Conservation (phyloP, 1,140 invertebrate genomes). For the Dendroctonus ponderosae region DNA sequence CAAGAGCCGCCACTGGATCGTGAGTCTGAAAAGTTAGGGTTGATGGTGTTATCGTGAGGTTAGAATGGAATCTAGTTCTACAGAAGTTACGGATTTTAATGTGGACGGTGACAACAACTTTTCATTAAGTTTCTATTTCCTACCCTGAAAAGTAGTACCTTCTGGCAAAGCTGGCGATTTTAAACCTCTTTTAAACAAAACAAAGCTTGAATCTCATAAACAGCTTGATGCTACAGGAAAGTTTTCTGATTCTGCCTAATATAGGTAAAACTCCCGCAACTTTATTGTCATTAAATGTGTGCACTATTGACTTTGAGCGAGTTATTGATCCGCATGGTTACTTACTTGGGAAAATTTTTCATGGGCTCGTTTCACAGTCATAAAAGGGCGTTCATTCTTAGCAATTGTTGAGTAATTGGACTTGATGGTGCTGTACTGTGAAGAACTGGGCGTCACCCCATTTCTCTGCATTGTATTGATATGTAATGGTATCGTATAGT, state of each 20-base stretch:
- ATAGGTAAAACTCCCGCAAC: no score
- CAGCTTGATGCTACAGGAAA: no score
- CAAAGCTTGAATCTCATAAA: no score
- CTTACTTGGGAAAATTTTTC: conserved; percentile 52
- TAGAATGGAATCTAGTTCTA: not conserved
- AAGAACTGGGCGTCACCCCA: conserved; percentile 33
- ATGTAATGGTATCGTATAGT: conserved; percentile 64
- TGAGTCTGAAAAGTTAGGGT: conserved; percentile 41
- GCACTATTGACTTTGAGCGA: no score
- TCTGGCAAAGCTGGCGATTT: no score
- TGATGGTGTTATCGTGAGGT: not conserved
- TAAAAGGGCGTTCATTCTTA: conserved; percentile 60
- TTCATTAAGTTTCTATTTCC: no score
- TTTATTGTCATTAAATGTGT: no score
- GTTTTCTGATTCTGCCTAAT: no score
- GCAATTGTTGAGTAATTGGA: conserved; percentile 30
- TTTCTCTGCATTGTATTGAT: conserved; percentile 57
- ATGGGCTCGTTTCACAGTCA: conserved; percentile 64
- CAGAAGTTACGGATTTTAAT: no score
- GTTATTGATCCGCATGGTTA: not conserved
- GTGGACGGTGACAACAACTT: no score
- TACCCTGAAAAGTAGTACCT: not conserved
- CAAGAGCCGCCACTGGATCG: conserved; percentile 40
- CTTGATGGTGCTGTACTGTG: conserved; percentile 36
- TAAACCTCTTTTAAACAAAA: no score